Percentiles rank a stretch among this genome's conserved stretches.
Conservation (phyloP, 2,797 vertebrate species). For the Labroides dimidiatus region DNA sequence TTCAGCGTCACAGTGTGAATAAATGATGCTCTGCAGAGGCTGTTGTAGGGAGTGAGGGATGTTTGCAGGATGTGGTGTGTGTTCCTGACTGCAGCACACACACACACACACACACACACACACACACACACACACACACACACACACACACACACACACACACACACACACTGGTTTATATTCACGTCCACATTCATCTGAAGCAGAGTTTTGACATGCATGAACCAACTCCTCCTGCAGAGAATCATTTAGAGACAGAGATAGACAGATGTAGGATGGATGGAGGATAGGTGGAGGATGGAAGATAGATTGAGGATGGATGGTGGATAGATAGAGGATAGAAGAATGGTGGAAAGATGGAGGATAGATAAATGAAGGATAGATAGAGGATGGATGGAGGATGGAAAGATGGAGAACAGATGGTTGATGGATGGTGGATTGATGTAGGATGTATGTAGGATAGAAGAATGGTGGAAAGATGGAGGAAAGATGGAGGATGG, state of each 20-base stretch:
- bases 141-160: neutral
- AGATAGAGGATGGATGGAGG: too few relatives aligned
- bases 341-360: too few relatives aligned
- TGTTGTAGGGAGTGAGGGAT: neutral
- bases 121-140: neutral
- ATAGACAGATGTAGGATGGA: too few relatives aligned
- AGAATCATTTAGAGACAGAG: neutral
- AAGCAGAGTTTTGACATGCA: conserved; percentile 29
- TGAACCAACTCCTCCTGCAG: conserved; percentile 19
- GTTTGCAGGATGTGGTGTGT: conserved; percentile 1
- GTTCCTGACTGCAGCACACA: neutral
- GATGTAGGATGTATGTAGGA: too few relatives aligned
- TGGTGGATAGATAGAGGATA: too few relatives aligned
- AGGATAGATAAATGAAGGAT: too few relatives aligned
- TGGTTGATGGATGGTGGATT: too few relatives aligned
- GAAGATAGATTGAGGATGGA: too few relatives aligned
- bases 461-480: too few relatives aligned
- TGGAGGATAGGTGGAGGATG: neutral
- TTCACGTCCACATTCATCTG: conserved; percentile 11
- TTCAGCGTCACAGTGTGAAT: neutral
- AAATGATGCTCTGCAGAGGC: conserved; percentile 29
- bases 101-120: neutral
- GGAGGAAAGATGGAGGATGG: too few relatives aligned
- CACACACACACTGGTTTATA: conserved; percentile 2
- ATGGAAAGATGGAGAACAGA: too few relatives aligned